phyloP scores from a whole-genome alignment of 2,113 vertebrate genomes.

The Ophthalmotilapia sp. region DNA sequence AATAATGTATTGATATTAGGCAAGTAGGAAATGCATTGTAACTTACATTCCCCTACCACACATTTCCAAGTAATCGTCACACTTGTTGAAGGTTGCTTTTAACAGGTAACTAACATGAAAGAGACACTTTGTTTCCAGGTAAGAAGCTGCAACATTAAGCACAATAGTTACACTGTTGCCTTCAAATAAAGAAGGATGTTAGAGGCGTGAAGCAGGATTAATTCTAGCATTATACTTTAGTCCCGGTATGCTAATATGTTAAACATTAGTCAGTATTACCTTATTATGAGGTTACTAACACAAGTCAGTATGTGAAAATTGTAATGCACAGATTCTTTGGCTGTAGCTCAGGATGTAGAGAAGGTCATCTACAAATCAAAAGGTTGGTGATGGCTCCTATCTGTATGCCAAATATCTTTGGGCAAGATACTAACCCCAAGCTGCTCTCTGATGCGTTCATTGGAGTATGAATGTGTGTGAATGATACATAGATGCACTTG shows the following conservation, averaged over 20 bases:
- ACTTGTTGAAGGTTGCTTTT: not conserved
- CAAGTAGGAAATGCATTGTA: not conserved
- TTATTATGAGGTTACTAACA: not conserved
- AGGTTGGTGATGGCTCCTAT: not conserved
- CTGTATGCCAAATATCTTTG: not conserved
- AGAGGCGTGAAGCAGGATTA: not conserved
- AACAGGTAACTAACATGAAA: not conserved
- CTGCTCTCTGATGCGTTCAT: not conserved
- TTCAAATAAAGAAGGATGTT: not conserved
- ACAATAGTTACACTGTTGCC: not conserved
- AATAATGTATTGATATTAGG: not conserved
- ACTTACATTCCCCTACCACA: not conserved
- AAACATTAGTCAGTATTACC: not conserved
- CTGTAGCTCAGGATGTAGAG: not conserved
- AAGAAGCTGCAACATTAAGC: not conserved
- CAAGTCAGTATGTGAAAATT: not conserved
- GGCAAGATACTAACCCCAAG: not conserved
- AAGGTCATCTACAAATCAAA: fast-evolving
- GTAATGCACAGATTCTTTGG: not conserved
- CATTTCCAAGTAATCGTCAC: not conserved
- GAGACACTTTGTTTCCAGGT: not conserved
- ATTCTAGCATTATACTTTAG: not conserved
- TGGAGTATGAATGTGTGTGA: not conserved
- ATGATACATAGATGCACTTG: not conserved
- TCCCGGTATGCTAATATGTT: not conserved